Evolutionary conservation across 1,140 invertebrate species (phyloP).

Genomic region (Penaeus chinensis): DNA sequence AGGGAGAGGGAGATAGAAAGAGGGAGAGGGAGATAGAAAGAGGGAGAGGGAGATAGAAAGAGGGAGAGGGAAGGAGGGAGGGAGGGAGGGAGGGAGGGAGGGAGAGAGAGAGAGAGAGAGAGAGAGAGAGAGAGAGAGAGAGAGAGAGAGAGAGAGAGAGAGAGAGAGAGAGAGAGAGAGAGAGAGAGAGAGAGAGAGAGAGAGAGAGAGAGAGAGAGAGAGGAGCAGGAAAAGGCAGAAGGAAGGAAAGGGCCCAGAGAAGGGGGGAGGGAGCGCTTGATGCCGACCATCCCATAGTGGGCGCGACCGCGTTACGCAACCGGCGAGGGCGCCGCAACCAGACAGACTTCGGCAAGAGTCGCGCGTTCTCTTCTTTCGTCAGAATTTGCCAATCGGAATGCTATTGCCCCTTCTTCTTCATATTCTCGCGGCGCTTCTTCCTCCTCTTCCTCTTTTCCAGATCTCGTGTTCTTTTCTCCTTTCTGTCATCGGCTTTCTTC

Average conservation of each 20-base stretch:
- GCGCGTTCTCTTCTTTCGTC: no score
- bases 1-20: not conserved
- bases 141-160: not conserved
- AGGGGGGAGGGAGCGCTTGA: not conserved
- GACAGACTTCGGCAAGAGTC: no score
- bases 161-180: conserved; percentile 2
- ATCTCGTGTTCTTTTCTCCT: no score
- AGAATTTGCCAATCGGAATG: no score
- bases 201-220: not conserved
- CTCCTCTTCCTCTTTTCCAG: no score
- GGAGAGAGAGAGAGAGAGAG: not conserved
- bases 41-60: not conserved
- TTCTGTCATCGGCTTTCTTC: no score
- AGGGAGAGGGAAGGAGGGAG: not conserved
- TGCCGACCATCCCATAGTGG: not conserved
- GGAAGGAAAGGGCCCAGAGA: not conserved
- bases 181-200: conserved; percentile 2
- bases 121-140: not conserved
- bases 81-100: not conserved
- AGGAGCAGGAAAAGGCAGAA: not conserved
- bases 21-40: not conserved
- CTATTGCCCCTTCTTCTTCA: no score
- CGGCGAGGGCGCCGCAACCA: no score
- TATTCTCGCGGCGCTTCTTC: no score
- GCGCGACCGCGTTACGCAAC: no score